phyloP scores from a whole-genome alignment of 2,113 vertebrate species.

The Hydrochoerus hydrochaeris region DNA sequence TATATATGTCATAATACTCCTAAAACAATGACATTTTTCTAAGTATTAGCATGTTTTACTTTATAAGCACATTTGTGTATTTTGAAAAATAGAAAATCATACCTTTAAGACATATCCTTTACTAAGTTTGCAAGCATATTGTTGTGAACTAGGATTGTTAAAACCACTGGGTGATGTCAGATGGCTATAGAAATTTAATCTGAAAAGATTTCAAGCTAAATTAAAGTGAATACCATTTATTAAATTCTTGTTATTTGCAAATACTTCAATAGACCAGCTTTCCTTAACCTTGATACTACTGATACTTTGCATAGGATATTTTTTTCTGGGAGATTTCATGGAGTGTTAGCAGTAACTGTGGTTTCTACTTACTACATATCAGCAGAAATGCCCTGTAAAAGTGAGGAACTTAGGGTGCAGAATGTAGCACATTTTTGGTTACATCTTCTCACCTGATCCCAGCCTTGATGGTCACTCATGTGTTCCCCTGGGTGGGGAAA shows the following conservation, averaged over 20 bases:
- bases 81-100: neutral
- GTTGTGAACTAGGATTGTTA: neutral
- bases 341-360: neutral
- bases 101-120: neutral
- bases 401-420: neutral
- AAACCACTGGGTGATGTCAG: neutral
- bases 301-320: neutral
- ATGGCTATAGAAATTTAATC: neutral
- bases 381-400: neutral
- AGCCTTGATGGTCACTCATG: neutral
- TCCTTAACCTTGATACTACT: neutral
- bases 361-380: neutral
- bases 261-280: neutral
- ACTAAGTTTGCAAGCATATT: neutral
- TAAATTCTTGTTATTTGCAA: neutral
- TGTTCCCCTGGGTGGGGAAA: neutral
- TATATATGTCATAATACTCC: neutral
- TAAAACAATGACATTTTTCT: neutral
- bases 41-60: neutral
- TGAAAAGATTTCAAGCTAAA: constrained; percentile 4
- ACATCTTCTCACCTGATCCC: neutral
- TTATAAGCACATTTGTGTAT: neutral
- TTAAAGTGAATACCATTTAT: neutral
- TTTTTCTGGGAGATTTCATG: accelerated
- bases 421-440: neutral